These are phyloP conservation scores for Diachasmimorpha longicaudata DNA, from an alignment of 1,140 invertebrate species.

Conservation along the genomic window DNA sequence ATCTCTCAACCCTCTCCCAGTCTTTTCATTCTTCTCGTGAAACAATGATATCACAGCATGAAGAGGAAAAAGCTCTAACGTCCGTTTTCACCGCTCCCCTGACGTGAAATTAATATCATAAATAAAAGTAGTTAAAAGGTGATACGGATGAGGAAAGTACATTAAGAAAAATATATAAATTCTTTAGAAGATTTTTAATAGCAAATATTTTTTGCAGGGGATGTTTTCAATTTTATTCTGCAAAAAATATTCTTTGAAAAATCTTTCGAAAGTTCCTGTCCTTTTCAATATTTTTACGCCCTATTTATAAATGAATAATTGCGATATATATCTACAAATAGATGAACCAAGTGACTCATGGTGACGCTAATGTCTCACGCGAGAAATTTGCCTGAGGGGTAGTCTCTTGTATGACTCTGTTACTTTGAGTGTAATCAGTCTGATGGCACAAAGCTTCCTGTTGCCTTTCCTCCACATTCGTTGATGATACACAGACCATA, in stretches of 20 bases:
- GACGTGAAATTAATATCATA: conserved; percentile 63
- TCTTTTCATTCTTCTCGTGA: conserved; percentile 39
- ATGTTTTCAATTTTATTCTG: too few relatives aligned
- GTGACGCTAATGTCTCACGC: neutral
- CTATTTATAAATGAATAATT: neutral
- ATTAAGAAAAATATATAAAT: too few relatives aligned
- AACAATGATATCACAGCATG: conserved; percentile 62
- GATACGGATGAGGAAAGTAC: too few relatives aligned
- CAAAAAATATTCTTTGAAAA: too few relatives aligned
- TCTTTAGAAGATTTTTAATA: too few relatives aligned
- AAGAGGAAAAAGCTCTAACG: conserved; percentile 26
- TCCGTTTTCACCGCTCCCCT: conserved; percentile 60
- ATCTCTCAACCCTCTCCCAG: neutral
- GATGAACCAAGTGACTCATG: neutral
- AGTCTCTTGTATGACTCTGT: neutral
- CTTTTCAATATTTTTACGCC: neutral
- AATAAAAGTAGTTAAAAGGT: conserved; percentile 46
- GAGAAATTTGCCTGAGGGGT: neutral
- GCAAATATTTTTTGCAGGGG: too few relatives aligned
- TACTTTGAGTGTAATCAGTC: conserved; percentile 20
- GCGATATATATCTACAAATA: neutral
- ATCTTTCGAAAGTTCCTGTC: too few relatives aligned
- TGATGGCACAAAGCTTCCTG: conserved; percentile 21
- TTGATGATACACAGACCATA: conserved; percentile 20
- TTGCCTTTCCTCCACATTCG: neutral